phyloP scores from a whole-genome alignment of 2,888 invertebrate species.

The Apamea anceps region DNA sequence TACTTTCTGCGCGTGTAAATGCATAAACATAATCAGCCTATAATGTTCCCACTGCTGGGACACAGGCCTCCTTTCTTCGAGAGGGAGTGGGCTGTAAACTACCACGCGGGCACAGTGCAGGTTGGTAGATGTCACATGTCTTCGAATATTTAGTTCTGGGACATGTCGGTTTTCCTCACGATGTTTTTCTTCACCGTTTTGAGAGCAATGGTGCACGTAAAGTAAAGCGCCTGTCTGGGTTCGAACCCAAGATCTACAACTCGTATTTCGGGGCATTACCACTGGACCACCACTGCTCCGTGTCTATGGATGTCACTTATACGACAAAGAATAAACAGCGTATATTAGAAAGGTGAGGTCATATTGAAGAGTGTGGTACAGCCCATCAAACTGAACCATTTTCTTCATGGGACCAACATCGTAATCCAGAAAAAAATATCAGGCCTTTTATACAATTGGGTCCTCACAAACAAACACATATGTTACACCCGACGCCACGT shows the following conservation, averaged over 20 bases:
- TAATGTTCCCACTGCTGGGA: not conserved
- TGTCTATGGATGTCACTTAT: not conserved
- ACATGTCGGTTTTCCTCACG: not conserved
- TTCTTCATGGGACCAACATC: not conserved
- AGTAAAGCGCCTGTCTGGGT: not conserved
- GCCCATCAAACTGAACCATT: not conserved
- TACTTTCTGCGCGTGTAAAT: conserved; percentile 3
- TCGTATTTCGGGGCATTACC: not conserved
- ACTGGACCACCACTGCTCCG: not conserved
- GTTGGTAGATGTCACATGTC: not conserved
- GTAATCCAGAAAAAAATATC: too few relatives aligned
- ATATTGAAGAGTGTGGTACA: not conserved
- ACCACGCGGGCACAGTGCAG: not conserved
- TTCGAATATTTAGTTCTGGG: not conserved
- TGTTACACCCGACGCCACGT: not conserved
- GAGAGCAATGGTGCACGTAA: not conserved
- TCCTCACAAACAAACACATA: not conserved
- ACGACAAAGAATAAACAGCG: not conserved
- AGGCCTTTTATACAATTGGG: too few relatives aligned
- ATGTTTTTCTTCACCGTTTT: not conserved
- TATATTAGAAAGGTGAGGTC: not conserved
- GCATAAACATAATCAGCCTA: not conserved
- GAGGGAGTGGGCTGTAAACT: not conserved
- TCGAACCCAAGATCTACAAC: not conserved
- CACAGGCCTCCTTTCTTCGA: not conserved